Percentiles rank a stretch among this genome's conserved stretches.
Conservation (phyloP, 35 echinoderm and acorn worm species). For the Patiria miniata region DNA sequence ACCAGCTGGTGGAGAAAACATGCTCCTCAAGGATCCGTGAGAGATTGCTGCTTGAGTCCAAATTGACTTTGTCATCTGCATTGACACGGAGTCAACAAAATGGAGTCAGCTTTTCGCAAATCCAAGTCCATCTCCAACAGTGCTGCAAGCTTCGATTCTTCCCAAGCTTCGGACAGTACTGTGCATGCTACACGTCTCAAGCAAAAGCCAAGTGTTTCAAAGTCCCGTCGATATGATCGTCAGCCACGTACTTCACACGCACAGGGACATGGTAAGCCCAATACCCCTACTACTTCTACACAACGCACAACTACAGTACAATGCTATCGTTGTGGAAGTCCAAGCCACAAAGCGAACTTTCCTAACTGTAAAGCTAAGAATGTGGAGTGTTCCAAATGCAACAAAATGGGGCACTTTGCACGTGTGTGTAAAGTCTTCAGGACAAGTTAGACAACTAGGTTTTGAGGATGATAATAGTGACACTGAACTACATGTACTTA, state of each 20-base stretch:
- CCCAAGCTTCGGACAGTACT: background rate
- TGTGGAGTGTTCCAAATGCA: slow-evolving; percentile 35
- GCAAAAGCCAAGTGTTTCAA: too few relatives aligned
- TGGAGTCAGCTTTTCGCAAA: slow-evolving; percentile 20
- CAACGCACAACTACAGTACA: slow-evolving; percentile 13
- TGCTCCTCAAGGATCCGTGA: slow-evolving; percentile 6
- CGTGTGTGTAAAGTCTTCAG: slow-evolving; percentile 44
- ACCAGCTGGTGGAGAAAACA: slow-evolving; percentile 45
- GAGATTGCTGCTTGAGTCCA: slow-evolving; percentile 35
- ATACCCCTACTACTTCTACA: background rate
- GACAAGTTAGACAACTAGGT: slow-evolving; percentile 18
- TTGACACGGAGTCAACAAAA: slow-evolving; percentile 8
- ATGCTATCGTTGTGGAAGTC: slow-evolving; percentile 47
- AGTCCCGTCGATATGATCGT: too few relatives aligned
- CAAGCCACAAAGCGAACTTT: slow-evolving; percentile 39
- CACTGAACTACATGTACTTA: background rate
- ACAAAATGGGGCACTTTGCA: slow-evolving; percentile 58
- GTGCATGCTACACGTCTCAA: slow-evolving; percentile 7
- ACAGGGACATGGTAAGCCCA: background rate
- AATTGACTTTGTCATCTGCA: background rate
- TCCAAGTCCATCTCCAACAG: background rate
- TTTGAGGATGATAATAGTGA: background rate
- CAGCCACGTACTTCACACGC: background rate
- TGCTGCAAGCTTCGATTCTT: background rate
- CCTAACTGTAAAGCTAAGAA: slow-evolving; percentile 26